Base-by-base conservation (phyloP, 2,113 vertebrate genomes). In the Hepsetus odoe region DNA sequence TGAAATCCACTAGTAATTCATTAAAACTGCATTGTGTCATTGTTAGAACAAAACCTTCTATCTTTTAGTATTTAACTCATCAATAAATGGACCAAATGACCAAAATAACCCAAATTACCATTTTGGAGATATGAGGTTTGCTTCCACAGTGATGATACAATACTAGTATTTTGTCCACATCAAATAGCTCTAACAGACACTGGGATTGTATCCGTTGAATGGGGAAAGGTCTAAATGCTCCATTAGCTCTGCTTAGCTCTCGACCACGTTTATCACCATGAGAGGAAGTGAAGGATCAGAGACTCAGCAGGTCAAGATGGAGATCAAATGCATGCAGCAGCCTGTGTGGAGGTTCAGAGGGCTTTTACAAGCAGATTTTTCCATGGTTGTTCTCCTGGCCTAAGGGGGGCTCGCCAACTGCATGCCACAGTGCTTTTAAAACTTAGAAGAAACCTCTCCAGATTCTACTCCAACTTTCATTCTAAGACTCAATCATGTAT, bases 331-430 rank as follows among this genome's bases (percentile, higher is more conserved):
- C 61, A 69, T 64, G 18, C 8, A 14, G 13, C 32, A 64, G 32
- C 24, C 42, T 76, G 55, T 1, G 14, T 49, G 46, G 13, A 30
- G 69, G 14, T 68, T 67, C 68, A 49, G 74, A 67, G 32, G 16
- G 16, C 49, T 74, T 59, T 79, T 70, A 69, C 59, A 69, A 33
- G 53, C 42, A 4, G 65, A 74, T 77, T 72, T 83, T 74, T 82
- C 76, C 78, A 70, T 76, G 42, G 72, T 69, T 3, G 22, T n/a
- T 44, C 67, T 55, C 53, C 10, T 40, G 3, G 33, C 75, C 76
- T 53, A 18, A 46, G 75, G 75, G n/a, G 49, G 51, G 42, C 28
- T 1, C 10, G 20, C 70, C 84, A 61, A 80, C 55, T 51, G 82
- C 11, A 16, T 30, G 79, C 72, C 72, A 46, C 80, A 35, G 72